Evolutionary conservation across 2,113 vertebrate species (phyloP).

Genomic region (Ascaphus truei): DNA sequence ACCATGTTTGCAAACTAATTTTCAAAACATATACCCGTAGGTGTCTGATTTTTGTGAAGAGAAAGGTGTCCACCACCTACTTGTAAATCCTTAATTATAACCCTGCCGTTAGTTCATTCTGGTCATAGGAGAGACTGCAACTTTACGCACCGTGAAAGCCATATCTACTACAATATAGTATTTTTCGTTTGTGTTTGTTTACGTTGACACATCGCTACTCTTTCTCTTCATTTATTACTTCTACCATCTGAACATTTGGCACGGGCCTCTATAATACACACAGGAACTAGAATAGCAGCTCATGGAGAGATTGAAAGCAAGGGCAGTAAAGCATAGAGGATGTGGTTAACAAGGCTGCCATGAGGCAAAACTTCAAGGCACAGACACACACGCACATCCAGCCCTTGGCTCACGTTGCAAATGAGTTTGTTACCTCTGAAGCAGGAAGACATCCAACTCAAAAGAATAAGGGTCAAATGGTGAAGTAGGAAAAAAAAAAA

Average conservation of each 20-base stretch:
- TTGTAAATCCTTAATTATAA: too few relatives aligned
- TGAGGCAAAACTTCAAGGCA: neutral
- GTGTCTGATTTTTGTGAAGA: too few relatives aligned
- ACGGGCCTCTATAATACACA: neutral
- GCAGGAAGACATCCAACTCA: neutral
- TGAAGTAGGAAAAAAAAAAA: neutral
- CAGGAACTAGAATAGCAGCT: neutral
- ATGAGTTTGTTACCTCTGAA: neutral
- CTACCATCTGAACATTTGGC: neutral
- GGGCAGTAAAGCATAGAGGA: slow-evolving; percentile 11
- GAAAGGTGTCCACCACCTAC: too few relatives aligned
- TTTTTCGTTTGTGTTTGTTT: too few relatives aligned
- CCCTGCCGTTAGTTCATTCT: too few relatives aligned
- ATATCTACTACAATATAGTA: too few relatives aligned
- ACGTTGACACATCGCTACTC: too few relatives aligned
- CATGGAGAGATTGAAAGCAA: neutral
- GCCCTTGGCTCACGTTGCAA: neutral
- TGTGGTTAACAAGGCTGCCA: slow-evolving; percentile 21
- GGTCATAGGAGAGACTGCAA: too few relatives aligned
- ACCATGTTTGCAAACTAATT: too few relatives aligned
- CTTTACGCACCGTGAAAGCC: too few relatives aligned
- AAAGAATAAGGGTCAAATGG: slow-evolving; percentile 18
- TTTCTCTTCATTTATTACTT: too few relatives aligned
- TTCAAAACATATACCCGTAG: too few relatives aligned
- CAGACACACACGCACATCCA: neutral